phyloP scores from a whole-genome alignment of 2,797 vertebrate species.

The Falco concolor region DNA sequence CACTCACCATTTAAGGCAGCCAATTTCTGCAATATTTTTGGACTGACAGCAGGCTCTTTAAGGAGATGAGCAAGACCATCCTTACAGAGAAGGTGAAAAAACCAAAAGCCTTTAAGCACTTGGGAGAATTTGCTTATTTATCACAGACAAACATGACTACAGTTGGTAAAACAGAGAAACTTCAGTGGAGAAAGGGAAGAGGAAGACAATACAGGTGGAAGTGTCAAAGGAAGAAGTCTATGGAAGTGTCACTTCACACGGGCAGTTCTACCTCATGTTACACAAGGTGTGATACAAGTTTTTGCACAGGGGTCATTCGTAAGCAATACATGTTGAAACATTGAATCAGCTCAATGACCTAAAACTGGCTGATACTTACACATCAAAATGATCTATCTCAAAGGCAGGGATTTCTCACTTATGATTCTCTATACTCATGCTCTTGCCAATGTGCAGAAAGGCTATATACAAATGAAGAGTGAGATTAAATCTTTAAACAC shows the following conservation, averaged over 20 bases:
- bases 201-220: background rate
- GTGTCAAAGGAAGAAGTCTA: background rate
- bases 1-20: background rate
- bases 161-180: background rate
- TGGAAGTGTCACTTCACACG: background rate
- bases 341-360: background rate
- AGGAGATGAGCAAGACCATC: background rate
- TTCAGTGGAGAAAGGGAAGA: background rate
- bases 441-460: background rate
- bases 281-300: background rate
- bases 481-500: background rate
- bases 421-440: background rate
- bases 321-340: background rate
- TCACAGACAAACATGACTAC: background rate
- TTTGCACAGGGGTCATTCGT: background rate
- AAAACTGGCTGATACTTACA: background rate
- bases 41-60: background rate
- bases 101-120: accelerated
- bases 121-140: background rate
- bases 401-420: background rate
- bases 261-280: background rate
- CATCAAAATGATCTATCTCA: background rate
- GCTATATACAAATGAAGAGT: background rate
- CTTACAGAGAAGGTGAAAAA: background rate
- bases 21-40: background rate